Percentiles rank a stretch among this genome's conserved stretches.
Evolutionary conservation across 2,888 invertebrate species (phyloP).

Genomic region (Physocephala rufipes): DNA sequence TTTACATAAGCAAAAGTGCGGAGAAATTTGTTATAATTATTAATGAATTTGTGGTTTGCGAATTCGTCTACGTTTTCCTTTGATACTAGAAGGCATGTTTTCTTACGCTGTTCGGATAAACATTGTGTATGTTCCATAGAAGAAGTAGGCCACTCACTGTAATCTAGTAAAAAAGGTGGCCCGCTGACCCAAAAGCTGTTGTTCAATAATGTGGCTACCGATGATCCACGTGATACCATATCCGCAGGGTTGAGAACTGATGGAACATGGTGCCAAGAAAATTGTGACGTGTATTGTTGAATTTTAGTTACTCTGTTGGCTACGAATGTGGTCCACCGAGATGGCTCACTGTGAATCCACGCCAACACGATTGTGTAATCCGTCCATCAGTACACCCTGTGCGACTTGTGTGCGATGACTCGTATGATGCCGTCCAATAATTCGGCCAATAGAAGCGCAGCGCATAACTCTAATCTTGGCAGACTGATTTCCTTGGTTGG

Average conservation of each 20-base stretch:
- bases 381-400: constrained; percentile 1
- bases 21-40: neutral
- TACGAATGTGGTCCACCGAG: constrained; percentile 21
- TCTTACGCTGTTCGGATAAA: neutral
- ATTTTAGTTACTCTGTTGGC: constrained; percentile 31
- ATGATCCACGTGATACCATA: constrained; percentile 8
- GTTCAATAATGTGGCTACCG: constrained; percentile 2
- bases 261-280: neutral
- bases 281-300: neutral
- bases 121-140: neutral
- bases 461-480: constrained; percentile 10
- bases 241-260: constrained; percentile 21
- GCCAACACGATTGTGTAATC: neutral
- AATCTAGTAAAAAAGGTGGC: constrained; percentile 3
- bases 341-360: constrained; percentile 1
- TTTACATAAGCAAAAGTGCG: no score
- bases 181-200: neutral
- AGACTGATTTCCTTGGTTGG: constrained; percentile 8
- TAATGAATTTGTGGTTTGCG: neutral
- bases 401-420: neutral
- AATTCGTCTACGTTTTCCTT: constrained; percentile 6
- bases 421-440: neutral
- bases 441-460: constrained; percentile 7
- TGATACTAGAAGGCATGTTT: neutral
- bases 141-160: neutral